Evolutionary conservation across 2,888 invertebrate species (phyloP).

Genomic region (Scaptomyza polygonia): DNA sequence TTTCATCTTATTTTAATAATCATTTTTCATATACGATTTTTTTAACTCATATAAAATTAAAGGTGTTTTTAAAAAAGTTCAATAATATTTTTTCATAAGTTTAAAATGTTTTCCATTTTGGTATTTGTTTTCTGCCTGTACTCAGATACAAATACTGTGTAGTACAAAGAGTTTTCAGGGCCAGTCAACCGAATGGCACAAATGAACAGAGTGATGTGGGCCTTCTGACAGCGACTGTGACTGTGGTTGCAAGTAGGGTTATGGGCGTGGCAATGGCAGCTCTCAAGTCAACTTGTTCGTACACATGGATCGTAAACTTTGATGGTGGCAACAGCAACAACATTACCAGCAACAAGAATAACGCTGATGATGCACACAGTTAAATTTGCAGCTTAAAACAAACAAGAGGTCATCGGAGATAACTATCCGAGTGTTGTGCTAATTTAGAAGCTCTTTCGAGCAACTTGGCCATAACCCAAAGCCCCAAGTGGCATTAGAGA

Average conservation of each 20-base stretch:
- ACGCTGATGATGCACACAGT: slow-evolving; percentile 12
- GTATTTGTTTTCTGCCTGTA: neutral
- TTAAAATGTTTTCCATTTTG: neutral
- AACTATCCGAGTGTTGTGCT: slow-evolving; percentile 17
- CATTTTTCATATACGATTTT: no score
- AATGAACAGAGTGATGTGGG: slow-evolving; percentile 30
- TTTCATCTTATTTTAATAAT: no score
- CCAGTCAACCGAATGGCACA: slow-evolving; percentile 31
- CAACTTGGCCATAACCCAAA: slow-evolving; percentile 1
- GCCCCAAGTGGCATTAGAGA: neutral
- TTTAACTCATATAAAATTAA: no score
- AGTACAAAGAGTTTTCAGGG: slow-evolving; percentile 42
- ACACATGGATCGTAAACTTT: slow-evolving; percentile 53
- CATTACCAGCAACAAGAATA: slow-evolving; percentile 1
- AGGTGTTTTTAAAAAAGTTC: no score
- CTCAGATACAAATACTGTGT: neutral
- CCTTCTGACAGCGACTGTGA: slow-evolving; percentile 20
- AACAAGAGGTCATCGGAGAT: slow-evolving; percentile 42
- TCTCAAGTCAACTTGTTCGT: slow-evolving; percentile 43
- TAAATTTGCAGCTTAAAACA: slow-evolving; percentile 25
- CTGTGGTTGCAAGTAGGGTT: slow-evolving; percentile 14
- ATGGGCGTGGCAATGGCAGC: slow-evolving; percentile 45
- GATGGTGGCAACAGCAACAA: slow-evolving; percentile 24
- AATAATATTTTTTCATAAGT: no score
- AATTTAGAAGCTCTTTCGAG: slow-evolving; percentile 17